Evolutionary conservation across 2,888 invertebrate genomes (phyloP).

Genomic region (Stenichneumon culpator): DNA sequence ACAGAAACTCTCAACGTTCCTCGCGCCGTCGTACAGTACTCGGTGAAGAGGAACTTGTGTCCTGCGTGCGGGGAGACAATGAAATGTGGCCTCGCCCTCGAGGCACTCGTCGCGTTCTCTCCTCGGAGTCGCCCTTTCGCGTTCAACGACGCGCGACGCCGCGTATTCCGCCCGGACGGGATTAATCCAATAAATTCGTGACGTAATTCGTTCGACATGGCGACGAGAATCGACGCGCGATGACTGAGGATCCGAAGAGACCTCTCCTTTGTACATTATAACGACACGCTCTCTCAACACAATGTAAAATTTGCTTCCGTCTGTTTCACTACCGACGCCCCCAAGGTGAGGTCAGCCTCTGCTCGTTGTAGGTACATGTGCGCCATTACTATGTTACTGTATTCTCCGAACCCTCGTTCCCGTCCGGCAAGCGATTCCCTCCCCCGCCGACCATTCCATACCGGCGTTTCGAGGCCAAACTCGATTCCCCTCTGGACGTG

Average conservation of each 20-base stretch:
- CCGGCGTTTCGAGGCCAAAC: constrained; percentile 31
- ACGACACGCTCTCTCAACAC: constrained; percentile 3
- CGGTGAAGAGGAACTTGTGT: constrained; percentile 54
- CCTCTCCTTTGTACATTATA: constrained; percentile 1
- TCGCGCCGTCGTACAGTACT: constrained; percentile 13
- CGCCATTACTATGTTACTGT: neutral
- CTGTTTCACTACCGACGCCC: neutral
- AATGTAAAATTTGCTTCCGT: constrained; percentile 35
- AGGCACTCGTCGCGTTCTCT: constrained; percentile 43
- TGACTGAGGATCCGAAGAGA: constrained; percentile 31
- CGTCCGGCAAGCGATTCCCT: neutral
- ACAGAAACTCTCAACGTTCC: constrained; percentile 56
- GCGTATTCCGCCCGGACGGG: constrained; percentile 54
- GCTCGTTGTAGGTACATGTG: neutral
- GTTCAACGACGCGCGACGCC: constrained; percentile 37
- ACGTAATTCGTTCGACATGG: constrained; percentile 66
- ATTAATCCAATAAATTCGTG: constrained; percentile 69
- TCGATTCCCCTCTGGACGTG: constrained; percentile 25
- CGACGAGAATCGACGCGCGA: constrained; percentile 32
- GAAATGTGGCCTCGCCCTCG: constrained; percentile 66
- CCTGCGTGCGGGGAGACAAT: constrained; percentile 65
- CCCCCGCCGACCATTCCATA: constrained; percentile 5
- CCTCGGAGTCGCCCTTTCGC: constrained; percentile 11
- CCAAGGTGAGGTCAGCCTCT: neutral
- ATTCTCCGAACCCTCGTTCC: neutral